Evolutionary conservation across 2,113 vertebrate species (phyloP).

Genomic region (Numenius arquata): DNA sequence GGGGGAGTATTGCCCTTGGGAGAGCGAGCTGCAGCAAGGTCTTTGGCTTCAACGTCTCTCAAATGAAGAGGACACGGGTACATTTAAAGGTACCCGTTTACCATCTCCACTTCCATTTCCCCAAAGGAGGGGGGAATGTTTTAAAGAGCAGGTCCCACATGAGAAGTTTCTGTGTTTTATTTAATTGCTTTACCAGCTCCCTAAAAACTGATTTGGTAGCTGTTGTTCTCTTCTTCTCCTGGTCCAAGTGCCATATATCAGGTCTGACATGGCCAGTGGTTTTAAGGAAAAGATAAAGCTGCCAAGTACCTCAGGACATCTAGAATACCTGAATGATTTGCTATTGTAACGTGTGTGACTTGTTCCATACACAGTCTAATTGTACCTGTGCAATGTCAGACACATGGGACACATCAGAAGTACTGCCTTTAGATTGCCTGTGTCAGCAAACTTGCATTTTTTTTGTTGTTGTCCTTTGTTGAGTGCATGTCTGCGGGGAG

Average conservation of each 20-base stretch:
- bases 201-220: not conserved
- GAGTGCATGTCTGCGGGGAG: not conserved
- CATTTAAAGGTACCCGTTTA: conserved; percentile 84
- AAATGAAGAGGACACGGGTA: conserved; percentile 90
- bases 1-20: conserved; percentile 93
- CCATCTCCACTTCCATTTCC: not conserved
- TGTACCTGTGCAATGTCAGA: not conserved
- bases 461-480: conserved; percentile 14
- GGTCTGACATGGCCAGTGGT: not conserved
- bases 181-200: not conserved
- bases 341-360: not conserved
- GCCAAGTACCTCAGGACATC: not conserved
- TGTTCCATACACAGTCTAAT: not conserved
- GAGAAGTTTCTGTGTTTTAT: not conserved
- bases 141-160: conserved; percentile 70
- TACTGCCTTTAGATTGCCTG: not conserved
- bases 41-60: conserved; percentile 87
- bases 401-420: not conserved
- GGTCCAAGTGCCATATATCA: not conserved
- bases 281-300: not conserved
- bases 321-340: not conserved
- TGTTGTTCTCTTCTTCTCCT: not conserved
- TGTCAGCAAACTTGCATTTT: conserved; percentile 37
- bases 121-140: not conserved
- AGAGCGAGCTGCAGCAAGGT: conserved; percentile 88